These are phyloP conservation scores for Elephas maximus DNA, from an alignment of 2,113 vertebrate species.

Conservation along the genomic window DNA sequence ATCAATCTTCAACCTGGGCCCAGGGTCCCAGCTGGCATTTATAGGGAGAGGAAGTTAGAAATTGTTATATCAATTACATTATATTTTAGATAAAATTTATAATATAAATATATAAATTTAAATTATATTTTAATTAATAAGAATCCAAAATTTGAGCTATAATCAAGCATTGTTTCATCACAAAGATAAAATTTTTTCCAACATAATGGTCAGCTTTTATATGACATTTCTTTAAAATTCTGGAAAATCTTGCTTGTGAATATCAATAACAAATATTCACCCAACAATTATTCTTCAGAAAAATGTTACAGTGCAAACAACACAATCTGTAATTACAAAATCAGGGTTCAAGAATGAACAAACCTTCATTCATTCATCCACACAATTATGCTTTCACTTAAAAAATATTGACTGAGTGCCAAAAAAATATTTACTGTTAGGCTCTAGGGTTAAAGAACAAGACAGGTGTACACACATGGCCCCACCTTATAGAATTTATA, in stretches of 20 bases:
- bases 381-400: slow-evolving; percentile 3
- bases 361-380: background rate
- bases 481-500: background rate
- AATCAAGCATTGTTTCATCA: slow-evolving; percentile 37
- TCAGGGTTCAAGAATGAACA: slow-evolving; percentile 24
- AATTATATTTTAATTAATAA: slow-evolving; percentile 37
- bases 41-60: background rate
- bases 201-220: background rate
- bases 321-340: slow-evolving; percentile 20
- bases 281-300: background rate
- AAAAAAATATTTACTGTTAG: background rate
- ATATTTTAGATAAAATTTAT: background rate
- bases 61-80: background rate
- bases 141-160: background rate
- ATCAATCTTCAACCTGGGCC: background rate
- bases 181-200: slow-evolving; percentile 46
- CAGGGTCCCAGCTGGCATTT: background rate
- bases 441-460: background rate
- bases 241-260: slow-evolving; percentile 49
- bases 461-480: background rate
- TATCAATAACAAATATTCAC: slow-evolving; percentile 17
- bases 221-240: background rate
- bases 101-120: background rate
- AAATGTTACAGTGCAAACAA: background rate
- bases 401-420: background rate